Conservation (phyloP, 2,797 vertebrate species). For the Myotis planiceps region DNA sequence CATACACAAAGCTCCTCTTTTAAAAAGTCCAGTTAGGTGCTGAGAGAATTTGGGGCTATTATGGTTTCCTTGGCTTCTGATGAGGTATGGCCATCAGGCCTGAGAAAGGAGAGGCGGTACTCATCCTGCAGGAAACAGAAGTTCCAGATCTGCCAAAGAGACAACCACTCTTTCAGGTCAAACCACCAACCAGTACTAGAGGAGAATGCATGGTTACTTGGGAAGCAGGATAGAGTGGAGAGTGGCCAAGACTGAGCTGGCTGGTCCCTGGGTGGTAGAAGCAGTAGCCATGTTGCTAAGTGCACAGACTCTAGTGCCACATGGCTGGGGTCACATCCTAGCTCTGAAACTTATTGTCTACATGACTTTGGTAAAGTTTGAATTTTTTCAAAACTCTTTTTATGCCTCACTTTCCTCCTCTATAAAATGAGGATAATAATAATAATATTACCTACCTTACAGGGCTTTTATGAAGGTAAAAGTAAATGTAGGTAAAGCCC, state of each 20-base stretch:
- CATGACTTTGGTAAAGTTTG: background rate
- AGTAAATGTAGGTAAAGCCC: background rate
- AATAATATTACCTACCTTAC: background rate
- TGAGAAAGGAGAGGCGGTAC: background rate
- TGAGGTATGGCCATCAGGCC: background rate
- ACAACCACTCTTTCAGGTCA: background rate
- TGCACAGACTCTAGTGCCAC: background rate
- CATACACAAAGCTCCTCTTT: background rate
- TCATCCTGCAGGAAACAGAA: background rate
- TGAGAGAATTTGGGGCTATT: background rate
- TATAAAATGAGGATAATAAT: background rate
- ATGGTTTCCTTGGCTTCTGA: background rate
- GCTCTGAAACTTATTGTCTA: background rate
- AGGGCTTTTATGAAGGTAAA: slow-evolving; percentile 22
- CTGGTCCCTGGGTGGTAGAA: background rate
- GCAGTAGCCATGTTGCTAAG: background rate
- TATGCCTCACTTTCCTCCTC: background rate
- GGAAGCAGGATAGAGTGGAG: background rate
- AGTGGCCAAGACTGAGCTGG: background rate
- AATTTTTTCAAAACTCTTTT: background rate
- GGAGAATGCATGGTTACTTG: background rate
- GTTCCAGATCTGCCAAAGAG: background rate
- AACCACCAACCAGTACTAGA: background rate
- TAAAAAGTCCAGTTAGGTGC: background rate
- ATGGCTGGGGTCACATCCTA: background rate